Evolutionary conservation across 35 echinoderm and acorn worm species (phyloP), one percentile per base, ranked within the genome.

Genomic region (Lytechinus pictus): DNA sequence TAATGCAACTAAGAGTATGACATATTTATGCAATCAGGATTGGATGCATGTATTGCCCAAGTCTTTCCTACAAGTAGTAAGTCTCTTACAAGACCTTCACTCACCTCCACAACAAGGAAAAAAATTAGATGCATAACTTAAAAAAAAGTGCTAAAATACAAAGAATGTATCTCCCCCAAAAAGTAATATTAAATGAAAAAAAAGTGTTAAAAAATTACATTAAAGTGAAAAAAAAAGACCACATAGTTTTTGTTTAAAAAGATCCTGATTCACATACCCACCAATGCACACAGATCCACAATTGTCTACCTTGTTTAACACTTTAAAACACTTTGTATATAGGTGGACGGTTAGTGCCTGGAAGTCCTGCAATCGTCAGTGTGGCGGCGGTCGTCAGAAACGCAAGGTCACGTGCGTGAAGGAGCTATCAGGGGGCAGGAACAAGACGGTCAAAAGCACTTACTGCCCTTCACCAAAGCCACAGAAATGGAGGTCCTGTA

Each of bases 361-460:
- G 98, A 72, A 86, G 24, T 86, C 92, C 28, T 99, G 98, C 61
- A 98, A 94, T 87, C 88, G 90, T 13, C 54, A 96, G 87, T 99
- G 98, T 61, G 98, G 98, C 28, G 94, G 97, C 5, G 98, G 98
- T 3, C 71, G 95, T 8, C 98, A 98, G 94, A 98, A 98, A 79
- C 95, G 98, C 27, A 94, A 89, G 16, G 96, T 99, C 4, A 58
- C 89, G 8, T 99, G 98, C 71, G 86, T 99, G 16, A 93, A 95
- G 91, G 95, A 94, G 61, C 57, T 96, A 28, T 86, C 94, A 54
- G 91, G 96, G 27, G 96, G 91, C 9, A 52, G 29, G 4, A 96
- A 97, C 55, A 98, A 96, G 53, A 95, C 92, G 4, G 96, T 98
- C 66, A 99, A 99, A 88, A 95, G 94, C 53, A 94, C 53, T 16